Conservation (phyloP, 2,888 invertebrate species). For the Drosophila subsilvestris region DNA sequence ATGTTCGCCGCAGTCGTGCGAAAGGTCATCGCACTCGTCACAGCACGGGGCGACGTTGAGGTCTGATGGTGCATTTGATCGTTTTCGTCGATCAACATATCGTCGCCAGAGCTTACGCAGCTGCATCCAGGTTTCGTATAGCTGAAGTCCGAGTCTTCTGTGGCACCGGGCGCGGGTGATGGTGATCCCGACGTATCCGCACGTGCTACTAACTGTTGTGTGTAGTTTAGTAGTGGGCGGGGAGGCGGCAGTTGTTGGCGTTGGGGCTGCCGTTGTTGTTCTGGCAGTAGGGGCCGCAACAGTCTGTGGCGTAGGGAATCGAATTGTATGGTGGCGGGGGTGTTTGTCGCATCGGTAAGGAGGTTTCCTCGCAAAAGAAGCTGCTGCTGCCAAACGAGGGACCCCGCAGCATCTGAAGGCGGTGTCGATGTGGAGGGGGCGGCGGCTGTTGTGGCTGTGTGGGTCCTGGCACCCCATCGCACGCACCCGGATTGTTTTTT, state of each 20-base stretch:
- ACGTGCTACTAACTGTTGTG: constrained; percentile 22
- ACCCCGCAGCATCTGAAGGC: constrained; percentile 59
- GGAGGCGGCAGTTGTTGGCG: constrained; percentile 44
- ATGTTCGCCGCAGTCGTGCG: constrained; percentile 72
- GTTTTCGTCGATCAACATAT: constrained; percentile 74
- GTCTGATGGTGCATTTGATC: constrained; percentile 26
- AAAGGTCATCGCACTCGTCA: constrained; percentile 45
- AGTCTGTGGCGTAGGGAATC: constrained; percentile 61
- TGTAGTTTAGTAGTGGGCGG: constrained; percentile 35
- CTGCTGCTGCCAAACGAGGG: constrained; percentile 27
- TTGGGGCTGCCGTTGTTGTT: constrained; percentile 33
- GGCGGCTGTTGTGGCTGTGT: constrained; percentile 82
- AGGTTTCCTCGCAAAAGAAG: constrained; percentile 43
- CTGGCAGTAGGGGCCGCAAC: constrained; percentile 49
- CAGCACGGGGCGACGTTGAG: background rate
- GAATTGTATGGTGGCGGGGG: constrained; percentile 67
- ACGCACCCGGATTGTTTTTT: constrained; percentile 77
- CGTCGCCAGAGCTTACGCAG: constrained; percentile 80
- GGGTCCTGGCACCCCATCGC: constrained; percentile 74
- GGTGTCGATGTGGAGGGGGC: constrained; percentile 81
- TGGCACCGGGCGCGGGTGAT: constrained; percentile 3
- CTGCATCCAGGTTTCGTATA: constrained; percentile 72
- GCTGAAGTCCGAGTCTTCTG: constrained; percentile 52
- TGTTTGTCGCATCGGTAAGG: constrained; percentile 50
- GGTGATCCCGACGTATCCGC: constrained; percentile 18